phyloP scores from a whole-genome alignment of 2,797 vertebrate species.

The Pantherophis alleghaniensis region DNA sequence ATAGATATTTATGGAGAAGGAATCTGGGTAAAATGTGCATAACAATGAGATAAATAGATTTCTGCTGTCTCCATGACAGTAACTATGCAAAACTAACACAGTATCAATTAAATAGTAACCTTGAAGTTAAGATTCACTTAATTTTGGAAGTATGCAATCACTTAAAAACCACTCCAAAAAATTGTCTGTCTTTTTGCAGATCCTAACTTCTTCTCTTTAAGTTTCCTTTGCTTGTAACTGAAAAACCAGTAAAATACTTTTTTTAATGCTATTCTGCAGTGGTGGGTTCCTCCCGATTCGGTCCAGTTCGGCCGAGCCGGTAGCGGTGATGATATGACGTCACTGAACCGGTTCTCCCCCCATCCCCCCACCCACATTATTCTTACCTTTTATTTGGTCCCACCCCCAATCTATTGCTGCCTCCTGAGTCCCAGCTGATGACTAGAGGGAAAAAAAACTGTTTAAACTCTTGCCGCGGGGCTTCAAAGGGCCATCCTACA shows the following conservation, averaged over 20 bases:
- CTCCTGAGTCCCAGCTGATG: no score
- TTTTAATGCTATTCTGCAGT: not conserved
- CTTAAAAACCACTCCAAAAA: not conserved
- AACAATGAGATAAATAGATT: not conserved
- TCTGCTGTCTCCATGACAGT: not conserved
- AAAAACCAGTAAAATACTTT: not conserved
- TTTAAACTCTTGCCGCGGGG: no score
- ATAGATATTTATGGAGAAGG: not conserved
- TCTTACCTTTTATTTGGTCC: no score
- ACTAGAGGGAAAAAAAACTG: no score
- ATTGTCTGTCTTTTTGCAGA: not conserved
- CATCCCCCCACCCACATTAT: no score
- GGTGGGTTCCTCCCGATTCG: no score
- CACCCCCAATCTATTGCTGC: no score
- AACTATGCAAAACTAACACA: constrained; percentile 8
- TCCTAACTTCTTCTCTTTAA: not conserved
- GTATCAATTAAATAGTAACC: constrained; percentile 26
- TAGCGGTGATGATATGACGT: no score
- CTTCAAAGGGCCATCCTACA: no score
- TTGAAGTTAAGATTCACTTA: constrained; percentile 4
- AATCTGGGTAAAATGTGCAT: not conserved
- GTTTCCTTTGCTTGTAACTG: not conserved
- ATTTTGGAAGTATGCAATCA: not conserved
- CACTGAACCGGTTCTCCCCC: no score
- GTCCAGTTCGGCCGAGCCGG: no score